phyloP scores from a whole-genome alignment of 92 coral and sea anemone genomes.

The Plumapathes pennacea region DNA sequence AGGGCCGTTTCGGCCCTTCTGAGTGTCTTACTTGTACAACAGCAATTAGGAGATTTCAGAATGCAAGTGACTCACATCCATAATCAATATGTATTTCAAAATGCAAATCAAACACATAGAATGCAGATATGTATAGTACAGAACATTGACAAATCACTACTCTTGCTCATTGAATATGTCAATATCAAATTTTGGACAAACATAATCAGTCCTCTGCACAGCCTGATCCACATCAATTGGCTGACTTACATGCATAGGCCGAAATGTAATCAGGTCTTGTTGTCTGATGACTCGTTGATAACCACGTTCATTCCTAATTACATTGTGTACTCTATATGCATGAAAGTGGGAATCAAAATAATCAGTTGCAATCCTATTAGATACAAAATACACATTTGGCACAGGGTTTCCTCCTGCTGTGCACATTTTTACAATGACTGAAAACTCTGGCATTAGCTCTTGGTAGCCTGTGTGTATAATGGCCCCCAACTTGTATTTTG shows the following conservation, averaged over 20 bases:
- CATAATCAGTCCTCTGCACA: no score
- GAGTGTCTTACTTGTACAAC: no score
- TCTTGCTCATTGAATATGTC: conserved; percentile 4
- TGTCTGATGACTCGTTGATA: background rate
- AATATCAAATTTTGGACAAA: conserved; percentile 8
- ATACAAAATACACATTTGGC: conserved; percentile 1
- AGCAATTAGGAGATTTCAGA: no score
- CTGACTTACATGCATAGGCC: background rate
- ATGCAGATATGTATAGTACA: no score
- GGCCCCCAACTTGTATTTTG: conserved; percentile 3
- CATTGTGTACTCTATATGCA: background rate
- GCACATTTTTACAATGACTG: background rate
- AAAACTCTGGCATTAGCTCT: conserved; percentile 2
- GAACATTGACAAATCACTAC: no score
- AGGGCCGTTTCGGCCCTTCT: no score
- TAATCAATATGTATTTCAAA: no score
- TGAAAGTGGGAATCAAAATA: conserved; percentile 6
- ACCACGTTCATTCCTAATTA: background rate
- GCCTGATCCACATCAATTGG: background rate
- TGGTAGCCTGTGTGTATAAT: background rate
- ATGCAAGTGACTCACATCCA: no score
- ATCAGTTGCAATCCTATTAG: background rate
- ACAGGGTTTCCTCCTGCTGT: background rate
- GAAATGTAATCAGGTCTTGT: background rate
- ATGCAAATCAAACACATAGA: no score